Conservation (phyloP, 2,113 vertebrate species). For the Chlorodrepanis virens region DNA sequence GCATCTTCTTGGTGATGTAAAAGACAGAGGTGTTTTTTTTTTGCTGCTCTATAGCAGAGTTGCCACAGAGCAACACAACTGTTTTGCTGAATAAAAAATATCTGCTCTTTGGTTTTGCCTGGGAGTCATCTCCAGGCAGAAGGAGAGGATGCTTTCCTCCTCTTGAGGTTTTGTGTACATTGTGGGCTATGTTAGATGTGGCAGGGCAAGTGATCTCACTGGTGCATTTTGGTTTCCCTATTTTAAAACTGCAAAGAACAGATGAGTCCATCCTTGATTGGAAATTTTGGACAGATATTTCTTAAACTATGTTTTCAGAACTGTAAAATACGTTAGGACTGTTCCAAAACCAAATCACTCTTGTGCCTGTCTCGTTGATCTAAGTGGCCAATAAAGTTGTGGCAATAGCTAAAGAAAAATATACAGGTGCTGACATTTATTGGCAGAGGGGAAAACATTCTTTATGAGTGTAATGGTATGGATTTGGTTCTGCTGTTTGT, state of each 20-base stretch:
- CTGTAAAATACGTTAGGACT: not conserved
- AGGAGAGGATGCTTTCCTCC: not conserved
- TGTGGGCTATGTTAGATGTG: not conserved
- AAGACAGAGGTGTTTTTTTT: not conserved
- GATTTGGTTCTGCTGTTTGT: not conserved
- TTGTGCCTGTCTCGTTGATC: not conserved
- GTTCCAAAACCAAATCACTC: not conserved
- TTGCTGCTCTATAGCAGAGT: not conserved
- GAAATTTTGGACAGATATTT: not conserved
- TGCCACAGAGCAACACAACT: not conserved
- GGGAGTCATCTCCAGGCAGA: not conserved
- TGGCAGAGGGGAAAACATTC: not conserved
- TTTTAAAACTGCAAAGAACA: not conserved
- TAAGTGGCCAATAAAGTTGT: not conserved
- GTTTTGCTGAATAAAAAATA: not conserved
- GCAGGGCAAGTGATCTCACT: not conserved
- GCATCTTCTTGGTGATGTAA: not conserved
- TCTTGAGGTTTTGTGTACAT: not conserved
- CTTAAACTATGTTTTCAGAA: not conserved
- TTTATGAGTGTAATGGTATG: not conserved
- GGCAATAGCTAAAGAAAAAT: not conserved
- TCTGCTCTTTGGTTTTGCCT: not conserved
- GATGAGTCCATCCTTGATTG: not conserved
- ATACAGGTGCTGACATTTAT: not conserved
- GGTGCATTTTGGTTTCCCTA: not conserved